These are phyloP conservation scores for Paramisgurnus dabryanus DNA, from an alignment of 2,113 vertebrate species.

Conservation along the genomic window DNA sequence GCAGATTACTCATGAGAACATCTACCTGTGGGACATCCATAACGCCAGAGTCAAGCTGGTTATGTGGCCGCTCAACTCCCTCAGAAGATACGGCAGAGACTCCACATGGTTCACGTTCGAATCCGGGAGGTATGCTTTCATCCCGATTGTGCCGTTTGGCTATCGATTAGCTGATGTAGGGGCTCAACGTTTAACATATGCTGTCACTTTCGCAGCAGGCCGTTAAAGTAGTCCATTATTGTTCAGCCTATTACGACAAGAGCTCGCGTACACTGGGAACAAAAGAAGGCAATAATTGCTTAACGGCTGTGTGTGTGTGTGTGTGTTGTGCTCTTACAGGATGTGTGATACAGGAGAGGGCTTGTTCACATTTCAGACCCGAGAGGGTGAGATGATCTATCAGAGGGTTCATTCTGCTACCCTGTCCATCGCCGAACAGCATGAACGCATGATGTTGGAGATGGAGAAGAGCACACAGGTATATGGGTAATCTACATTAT, in stretches of 20 bases:
- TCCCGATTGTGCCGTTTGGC: constrained; percentile 10
- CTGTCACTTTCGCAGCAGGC: background rate
- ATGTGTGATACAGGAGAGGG: constrained; percentile 99
- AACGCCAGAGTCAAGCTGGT: constrained; percentile 95
- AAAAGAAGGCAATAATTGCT: background rate
- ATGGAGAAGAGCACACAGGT: constrained; percentile 98
- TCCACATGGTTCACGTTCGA: constrained; percentile 99
- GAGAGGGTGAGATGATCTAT: constrained; percentile 99
- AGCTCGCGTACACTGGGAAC: background rate
- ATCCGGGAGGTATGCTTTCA: constrained; percentile 85
- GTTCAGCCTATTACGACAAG: background rate
- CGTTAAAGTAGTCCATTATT: background rate
- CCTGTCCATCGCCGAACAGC: constrained; percentile 96
- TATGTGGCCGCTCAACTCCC: constrained; percentile 97
- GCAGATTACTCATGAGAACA: constrained; percentile 99
- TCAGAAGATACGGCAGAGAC: constrained; percentile 94
- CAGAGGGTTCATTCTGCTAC: constrained; percentile 98
- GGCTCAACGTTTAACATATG: constrained; percentile 20
- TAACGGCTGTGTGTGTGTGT: background rate
- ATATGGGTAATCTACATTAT: constrained; percentile 52
- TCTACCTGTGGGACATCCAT: constrained; percentile 99
- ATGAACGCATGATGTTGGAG: constrained; percentile 96
- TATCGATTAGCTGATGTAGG: constrained; percentile 24
- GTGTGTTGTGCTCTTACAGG: constrained; percentile 71
- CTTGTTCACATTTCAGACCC: constrained; percentile 97